phyloP scores from a whole-genome alignment of 2,888 invertebrate species.

The Erpobdella octoculata region DNA sequence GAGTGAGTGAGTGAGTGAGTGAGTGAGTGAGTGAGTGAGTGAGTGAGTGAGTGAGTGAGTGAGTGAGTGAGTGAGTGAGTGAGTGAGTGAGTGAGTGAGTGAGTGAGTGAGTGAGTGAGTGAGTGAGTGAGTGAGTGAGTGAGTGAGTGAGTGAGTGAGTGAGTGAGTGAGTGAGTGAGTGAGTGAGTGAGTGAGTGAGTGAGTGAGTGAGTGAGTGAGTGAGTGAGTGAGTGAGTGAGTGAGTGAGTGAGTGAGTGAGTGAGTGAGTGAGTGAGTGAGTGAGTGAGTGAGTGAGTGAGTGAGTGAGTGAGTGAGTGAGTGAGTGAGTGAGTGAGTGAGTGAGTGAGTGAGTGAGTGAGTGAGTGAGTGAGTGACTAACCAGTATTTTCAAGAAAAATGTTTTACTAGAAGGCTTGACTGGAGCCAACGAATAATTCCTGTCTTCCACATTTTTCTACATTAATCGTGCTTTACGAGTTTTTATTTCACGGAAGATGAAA shows the following conservation, averaged over 20 bases:
- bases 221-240: conserved; percentile 18
- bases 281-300: conserved; percentile 32
- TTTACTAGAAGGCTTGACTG: too few relatives aligned
- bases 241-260: conserved; percentile 17
- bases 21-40: neutral
- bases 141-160: conserved; percentile 17
- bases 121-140: conserved; percentile 17
- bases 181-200: conserved; percentile 18
- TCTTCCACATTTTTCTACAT: neutral
- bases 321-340: conserved; percentile 33
- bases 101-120: conserved; percentile 18
- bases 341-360: conserved; percentile 32
- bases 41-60: neutral
- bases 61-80: neutral
- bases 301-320: conserved; percentile 33
- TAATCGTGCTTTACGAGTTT: neutral
- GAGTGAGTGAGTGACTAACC: conserved; percentile 31
- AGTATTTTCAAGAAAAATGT: neutral
- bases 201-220: conserved; percentile 17
- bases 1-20: neutral
- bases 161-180: conserved; percentile 5
- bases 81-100: conserved; percentile 7
- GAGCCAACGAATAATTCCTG: neutral
- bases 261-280: conserved; percentile 18
- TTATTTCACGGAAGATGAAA: too few relatives aligned